phyloP scores from a whole-genome alignment of 2,888 invertebrate genomes.

The Perizoma flavofasciatum region DNA sequence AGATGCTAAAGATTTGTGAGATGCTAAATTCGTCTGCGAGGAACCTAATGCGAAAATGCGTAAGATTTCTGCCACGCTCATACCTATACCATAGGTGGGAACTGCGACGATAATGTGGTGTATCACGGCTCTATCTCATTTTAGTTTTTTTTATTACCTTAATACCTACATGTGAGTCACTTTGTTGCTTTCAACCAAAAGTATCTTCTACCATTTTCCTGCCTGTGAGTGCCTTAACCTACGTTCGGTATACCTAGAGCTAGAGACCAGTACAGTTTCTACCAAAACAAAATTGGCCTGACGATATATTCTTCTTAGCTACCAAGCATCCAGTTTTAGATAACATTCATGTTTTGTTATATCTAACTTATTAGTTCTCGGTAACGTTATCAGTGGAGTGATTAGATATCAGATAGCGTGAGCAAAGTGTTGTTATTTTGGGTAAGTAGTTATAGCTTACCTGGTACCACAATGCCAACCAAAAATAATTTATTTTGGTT shows the following conservation, averaged over 20 bases:
- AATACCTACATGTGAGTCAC: no score
- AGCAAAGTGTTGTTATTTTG: constrained; percentile 46
- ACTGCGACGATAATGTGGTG: background rate
- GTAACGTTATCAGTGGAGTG: constrained; percentile 46
- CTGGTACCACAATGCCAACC: no score
- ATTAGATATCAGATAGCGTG: constrained; percentile 47
- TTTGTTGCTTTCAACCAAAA: no score
- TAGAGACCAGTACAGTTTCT: no score
- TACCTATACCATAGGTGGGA: no score
- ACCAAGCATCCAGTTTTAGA: background rate
- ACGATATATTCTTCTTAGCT: background rate
- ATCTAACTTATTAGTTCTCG: constrained; percentile 25
- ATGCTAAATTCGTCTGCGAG: constrained; percentile 2
- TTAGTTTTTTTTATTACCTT: no score
- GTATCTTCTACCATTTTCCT: no score
- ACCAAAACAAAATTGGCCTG: no score
- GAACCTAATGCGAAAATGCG: no score
- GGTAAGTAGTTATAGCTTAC: constrained; percentile 36
- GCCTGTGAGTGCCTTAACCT: no score
- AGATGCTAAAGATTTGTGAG: background rate
- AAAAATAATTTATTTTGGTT: background rate
- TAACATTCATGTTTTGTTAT: background rate
- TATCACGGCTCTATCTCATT: background rate
- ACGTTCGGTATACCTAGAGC: no score
- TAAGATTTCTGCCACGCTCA: constrained; percentile 53